Conservation (phyloP, 1,140 invertebrate species). For the Gryon sp. region DNA sequence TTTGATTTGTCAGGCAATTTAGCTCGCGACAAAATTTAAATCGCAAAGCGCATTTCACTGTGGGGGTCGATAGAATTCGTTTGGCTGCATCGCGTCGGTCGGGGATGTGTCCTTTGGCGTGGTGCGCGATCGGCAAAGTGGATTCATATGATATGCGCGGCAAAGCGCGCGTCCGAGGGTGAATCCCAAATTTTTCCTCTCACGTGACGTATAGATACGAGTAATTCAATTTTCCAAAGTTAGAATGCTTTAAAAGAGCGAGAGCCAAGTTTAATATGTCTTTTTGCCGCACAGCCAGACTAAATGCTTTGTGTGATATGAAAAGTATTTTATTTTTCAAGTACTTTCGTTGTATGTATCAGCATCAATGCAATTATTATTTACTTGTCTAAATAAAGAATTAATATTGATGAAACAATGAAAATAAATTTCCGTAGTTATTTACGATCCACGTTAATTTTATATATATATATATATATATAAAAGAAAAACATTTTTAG, state of each 20-base stretch:
- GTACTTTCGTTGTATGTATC: no score
- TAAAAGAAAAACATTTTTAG: no score
- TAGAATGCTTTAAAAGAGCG: slow-evolving; percentile 39
- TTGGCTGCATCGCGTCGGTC: slow-evolving; percentile 32
- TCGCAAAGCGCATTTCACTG: slow-evolving; percentile 73
- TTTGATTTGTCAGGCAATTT: slow-evolving; percentile 78
- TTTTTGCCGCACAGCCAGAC: background rate
- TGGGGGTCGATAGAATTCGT: slow-evolving; percentile 62
- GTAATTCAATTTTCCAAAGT: slow-evolving; percentile 74
- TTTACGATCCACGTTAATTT: no score
- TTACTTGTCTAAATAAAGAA: background rate
- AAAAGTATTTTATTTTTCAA: background rate
- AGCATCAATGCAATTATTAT: no score
- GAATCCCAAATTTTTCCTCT: slow-evolving; percentile 75
- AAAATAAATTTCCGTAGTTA: no score
- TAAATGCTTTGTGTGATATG: slow-evolving; percentile 7
- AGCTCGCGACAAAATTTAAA: slow-evolving; percentile 78
- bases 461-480: no score
- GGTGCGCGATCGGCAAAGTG: slow-evolving; percentile 71
- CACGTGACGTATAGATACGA: slow-evolving; percentile 46
- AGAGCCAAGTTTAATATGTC: slow-evolving; percentile 13
- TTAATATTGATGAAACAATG: slow-evolving; percentile 3
- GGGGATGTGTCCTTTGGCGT: slow-evolving; percentile 70
- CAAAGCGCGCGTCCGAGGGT: slow-evolving; percentile 73
- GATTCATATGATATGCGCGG: slow-evolving; percentile 74